Percentiles rank a stretch among this genome's conserved stretches.
phyloP scores from a whole-genome alignment of 2,888 invertebrate genomes.

The Heliconius ismenius region DNA sequence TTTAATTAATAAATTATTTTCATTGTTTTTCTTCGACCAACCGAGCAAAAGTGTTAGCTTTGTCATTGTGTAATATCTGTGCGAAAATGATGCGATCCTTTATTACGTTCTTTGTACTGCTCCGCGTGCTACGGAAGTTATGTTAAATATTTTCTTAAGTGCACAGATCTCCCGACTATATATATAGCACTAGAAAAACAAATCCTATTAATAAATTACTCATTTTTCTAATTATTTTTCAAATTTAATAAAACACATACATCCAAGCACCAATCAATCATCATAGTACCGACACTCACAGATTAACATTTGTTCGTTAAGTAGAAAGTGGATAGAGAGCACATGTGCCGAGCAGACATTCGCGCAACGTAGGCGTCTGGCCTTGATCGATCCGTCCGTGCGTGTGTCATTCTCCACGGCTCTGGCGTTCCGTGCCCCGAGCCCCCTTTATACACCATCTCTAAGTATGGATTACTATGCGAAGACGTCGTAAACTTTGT shows the following conservation, averaged over 20 bases:
- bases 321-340: conserved; percentile 33
- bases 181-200: no score
- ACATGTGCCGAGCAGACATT: conserved; percentile 41
- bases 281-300: not conserved
- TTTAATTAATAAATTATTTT: no score
- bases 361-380: conserved; percentile 56
- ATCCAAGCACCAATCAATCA: not conserved
- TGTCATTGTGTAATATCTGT: not conserved
- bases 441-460: conserved; percentile 39
- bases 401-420: conserved; percentile 58
- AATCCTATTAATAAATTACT: not conserved
- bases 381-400: conserved; percentile 72
- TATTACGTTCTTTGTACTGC: not conserved
- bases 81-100: not conserved
- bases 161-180: not conserved
- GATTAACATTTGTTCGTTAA: conserved; percentile 23
- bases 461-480: conserved; percentile 33
- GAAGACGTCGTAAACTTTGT: conserved; percentile 30
- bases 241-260: not conserved
- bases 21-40: no score
- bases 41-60: no score
- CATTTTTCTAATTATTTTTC: not conserved
- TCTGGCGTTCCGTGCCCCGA: conserved; percentile 41
- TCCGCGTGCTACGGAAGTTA: not conserved
- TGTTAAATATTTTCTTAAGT: not conserved